A percentile compares a stretch with the other conserved stretches of the same genome.
Evolutionary conservation across 2,113 vertebrate genomes (phyloP).

Genomic region (Onychostruthus taczanowskii): DNA sequence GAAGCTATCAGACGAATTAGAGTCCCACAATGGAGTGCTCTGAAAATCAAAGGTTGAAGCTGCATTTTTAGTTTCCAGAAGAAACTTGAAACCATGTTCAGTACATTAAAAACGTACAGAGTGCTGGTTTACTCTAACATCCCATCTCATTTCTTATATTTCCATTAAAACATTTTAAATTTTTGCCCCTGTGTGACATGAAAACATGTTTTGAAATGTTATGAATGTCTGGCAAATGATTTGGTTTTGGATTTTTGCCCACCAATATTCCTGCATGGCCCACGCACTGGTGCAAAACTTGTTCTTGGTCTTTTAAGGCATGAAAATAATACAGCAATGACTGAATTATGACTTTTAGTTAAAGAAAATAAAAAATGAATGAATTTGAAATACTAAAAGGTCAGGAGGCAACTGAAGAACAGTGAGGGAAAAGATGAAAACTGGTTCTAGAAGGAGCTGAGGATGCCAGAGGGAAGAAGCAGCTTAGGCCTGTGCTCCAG

Average conservation of each 20-base stretch:
- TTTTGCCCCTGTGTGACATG: not conserved
- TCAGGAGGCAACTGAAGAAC: not conserved
- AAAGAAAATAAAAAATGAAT: slow-evolving; percentile 2
- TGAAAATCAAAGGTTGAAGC: not conserved
- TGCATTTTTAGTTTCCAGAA: not conserved
- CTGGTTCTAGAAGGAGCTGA: not conserved
- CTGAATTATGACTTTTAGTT: not conserved
- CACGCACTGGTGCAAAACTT: not conserved
- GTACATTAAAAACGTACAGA: not conserved
- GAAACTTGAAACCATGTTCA: not conserved
- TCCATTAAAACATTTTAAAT: not conserved
- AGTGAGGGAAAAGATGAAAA: not conserved
- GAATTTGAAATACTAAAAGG: not conserved
- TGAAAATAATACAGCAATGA: not conserved
- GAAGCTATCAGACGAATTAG: not conserved
- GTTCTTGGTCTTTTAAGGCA: not conserved
- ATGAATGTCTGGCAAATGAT: slow-evolving; percentile 21
- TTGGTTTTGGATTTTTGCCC: slow-evolving; percentile 9
- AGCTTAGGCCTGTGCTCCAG: not conserved
- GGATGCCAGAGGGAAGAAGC: not conserved
- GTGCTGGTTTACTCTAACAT: not conserved
- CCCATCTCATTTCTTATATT: slow-evolving; percentile 4
- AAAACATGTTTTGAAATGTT: slow-evolving; percentile 38
- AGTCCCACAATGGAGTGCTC: not conserved
- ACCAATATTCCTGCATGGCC: slow-evolving; percentile 1